Conservation (phyloP, 2,797 vertebrate genomes). For the Zalophus californianus region DNA sequence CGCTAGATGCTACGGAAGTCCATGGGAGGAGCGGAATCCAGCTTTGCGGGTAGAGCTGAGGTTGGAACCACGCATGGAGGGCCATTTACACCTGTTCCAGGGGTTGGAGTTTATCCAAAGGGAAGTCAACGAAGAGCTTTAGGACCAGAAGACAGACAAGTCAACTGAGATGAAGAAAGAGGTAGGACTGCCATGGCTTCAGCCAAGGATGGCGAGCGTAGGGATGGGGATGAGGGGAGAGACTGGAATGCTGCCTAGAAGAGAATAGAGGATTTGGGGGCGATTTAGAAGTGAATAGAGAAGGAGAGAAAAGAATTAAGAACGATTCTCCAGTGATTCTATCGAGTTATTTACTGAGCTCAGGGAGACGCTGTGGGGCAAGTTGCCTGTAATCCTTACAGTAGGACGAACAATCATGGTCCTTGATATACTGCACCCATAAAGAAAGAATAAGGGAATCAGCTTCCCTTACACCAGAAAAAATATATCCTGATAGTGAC, state of each 20-base stretch:
- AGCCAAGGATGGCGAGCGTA: neutral
- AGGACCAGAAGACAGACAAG: neutral
- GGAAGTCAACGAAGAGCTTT: neutral
- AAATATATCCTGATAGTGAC: neutral
- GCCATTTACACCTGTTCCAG: neutral
- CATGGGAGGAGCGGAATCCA: fast-evolving
- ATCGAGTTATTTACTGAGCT: neutral
- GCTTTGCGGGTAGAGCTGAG: neutral
- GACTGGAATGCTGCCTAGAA: neutral
- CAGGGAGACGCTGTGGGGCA: neutral
- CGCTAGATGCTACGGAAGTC: fast-evolving
- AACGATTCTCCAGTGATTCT: neutral
- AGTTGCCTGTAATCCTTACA: neutral
- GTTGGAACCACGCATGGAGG: neutral
- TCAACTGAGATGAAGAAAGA: neutral
- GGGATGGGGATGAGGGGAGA: neutral
- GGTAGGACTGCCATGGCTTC: fast-evolving
- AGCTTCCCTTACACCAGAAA: neutral
- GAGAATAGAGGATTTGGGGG: neutral
- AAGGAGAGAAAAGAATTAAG: neutral
- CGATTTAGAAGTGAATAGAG: neutral
- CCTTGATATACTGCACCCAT: neutral
- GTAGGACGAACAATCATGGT: neutral
- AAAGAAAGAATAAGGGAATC: neutral
- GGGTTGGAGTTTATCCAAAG: neutral